These are phyloP conservation scores for Dinocampus coccinellae DNA, from an alignment of 2,888 invertebrate species.

Conservation along the genomic window DNA sequence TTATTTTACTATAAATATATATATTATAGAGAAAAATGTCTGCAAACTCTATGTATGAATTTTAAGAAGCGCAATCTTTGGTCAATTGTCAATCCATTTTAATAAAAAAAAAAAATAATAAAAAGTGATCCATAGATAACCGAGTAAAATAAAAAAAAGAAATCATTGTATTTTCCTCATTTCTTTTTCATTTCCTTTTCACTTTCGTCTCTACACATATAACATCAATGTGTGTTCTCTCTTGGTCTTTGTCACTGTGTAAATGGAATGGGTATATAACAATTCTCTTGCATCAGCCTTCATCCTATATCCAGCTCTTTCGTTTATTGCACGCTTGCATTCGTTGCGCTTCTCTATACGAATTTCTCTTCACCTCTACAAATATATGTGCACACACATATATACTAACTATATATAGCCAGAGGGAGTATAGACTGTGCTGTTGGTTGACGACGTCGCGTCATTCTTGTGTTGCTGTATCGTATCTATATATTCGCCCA, in stretches of 20 bases:
- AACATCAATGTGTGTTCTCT: not conserved
- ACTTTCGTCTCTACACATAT: not conserved
- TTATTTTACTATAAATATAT: not conserved
- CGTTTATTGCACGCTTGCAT: not conserved
- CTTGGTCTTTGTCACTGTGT: not conserved
- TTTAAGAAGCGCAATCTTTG: too few relatives aligned
- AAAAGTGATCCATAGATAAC: not conserved
- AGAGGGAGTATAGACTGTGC: too few relatives aligned
- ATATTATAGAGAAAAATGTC: not conserved
- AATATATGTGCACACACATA: too few relatives aligned
- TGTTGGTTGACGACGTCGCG: too few relatives aligned
- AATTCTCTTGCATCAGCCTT: not conserved
- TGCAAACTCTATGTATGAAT: too few relatives aligned
- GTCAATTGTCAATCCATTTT: too few relatives aligned
- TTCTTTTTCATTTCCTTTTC: conserved; percentile 4
- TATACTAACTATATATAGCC: too few relatives aligned
- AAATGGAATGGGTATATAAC: not conserved
- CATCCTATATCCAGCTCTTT: not conserved
- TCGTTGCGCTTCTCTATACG: not conserved
- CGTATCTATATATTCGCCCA: not conserved
- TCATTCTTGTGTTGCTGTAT: not conserved
- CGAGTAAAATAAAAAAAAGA: not conserved
- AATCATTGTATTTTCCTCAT: not conserved
- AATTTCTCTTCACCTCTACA: not conserved
- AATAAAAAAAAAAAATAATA: not conserved